phyloP scores from a whole-genome alignment of 2,888 invertebrate genomes.

The Agapostemon virescens region DNA sequence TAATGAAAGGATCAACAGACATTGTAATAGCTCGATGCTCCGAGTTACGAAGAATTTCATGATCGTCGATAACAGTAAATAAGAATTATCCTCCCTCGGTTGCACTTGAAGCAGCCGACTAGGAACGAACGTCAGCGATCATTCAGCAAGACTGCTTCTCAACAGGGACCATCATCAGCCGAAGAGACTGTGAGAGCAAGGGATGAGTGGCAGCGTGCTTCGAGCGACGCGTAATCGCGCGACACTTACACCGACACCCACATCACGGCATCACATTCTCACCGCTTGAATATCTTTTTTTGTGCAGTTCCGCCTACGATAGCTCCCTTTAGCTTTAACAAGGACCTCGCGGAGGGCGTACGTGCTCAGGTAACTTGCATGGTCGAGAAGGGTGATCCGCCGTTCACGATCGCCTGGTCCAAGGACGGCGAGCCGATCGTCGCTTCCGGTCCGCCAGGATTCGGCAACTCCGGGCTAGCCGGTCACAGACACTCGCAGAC shows the following conservation, averaged over 20 bases:
- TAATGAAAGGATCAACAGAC: too few relatives aligned
- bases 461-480: slow-evolving; percentile 59
- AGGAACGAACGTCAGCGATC: slow-evolving; percentile 6
- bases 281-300: slow-evolving; percentile 63
- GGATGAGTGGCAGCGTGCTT: slow-evolving; percentile 1
- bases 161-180: slow-evolving; percentile 9
- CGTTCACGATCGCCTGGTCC: slow-evolving; percentile 95
- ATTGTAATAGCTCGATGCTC: neutral
- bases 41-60: neutral
- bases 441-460: slow-evolving; percentile 81
- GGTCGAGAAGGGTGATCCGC: slow-evolving; percentile 95
- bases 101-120: neutral
- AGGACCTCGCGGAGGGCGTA: slow-evolving; percentile 87
- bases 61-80: neutral
- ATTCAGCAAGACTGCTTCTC: slow-evolving; percentile 1
- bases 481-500: slow-evolving; percentile 65
- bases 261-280: slow-evolving; percentile 33
- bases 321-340: slow-evolving; percentile 90
- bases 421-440: slow-evolving; percentile 91
- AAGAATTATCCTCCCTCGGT: slow-evolving; percentile 1
- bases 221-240: neutral
- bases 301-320: slow-evolving; percentile 91
- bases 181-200: slow-evolving; percentile 1
- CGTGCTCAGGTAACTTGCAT: slow-evolving; percentile 94
- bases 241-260: slow-evolving; percentile 23